These are phyloP conservation scores for Oreocharis arfaki DNA, from an alignment of 2,113 vertebrate species.

Conservation along the genomic window DNA sequence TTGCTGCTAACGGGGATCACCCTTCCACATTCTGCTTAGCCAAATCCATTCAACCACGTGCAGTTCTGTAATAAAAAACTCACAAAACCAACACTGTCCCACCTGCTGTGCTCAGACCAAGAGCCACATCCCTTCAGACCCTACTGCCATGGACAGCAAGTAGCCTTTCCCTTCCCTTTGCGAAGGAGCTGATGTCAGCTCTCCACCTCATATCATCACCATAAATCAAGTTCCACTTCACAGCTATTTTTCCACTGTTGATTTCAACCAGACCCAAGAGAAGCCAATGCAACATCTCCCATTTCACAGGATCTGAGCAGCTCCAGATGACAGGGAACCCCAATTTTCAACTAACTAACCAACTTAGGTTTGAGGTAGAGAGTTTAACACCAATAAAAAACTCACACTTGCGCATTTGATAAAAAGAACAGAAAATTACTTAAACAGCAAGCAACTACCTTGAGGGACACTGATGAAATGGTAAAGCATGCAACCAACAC, in stretches of 20 bases:
- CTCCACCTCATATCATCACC: neutral
- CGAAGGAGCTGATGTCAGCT: neutral
- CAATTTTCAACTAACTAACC: neutral
- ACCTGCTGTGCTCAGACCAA: neutral
- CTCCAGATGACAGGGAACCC: neutral
- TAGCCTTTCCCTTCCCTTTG: neutral
- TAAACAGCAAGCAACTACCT: neutral
- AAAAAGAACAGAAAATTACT: neutral
- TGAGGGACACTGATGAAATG: neutral
- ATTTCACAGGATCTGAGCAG: neutral
- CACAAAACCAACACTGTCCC: neutral
- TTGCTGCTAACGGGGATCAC: accelerated
- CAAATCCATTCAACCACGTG: neutral
- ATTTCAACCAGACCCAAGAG: neutral
- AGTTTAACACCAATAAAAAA: neutral
- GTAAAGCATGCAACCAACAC: neutral
- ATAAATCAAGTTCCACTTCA: neutral
- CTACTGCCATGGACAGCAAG: neutral
- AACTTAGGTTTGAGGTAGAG: neutral
- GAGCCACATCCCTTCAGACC: neutral
- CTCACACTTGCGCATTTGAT: neutral
- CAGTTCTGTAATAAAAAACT: neutral
- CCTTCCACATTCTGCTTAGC: neutral
- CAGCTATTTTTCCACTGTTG: neutral
- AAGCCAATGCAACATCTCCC: neutral